phyloP scores from a whole-genome alignment of 2,797 vertebrate species.

The Acanthurus lineatus region DNA sequence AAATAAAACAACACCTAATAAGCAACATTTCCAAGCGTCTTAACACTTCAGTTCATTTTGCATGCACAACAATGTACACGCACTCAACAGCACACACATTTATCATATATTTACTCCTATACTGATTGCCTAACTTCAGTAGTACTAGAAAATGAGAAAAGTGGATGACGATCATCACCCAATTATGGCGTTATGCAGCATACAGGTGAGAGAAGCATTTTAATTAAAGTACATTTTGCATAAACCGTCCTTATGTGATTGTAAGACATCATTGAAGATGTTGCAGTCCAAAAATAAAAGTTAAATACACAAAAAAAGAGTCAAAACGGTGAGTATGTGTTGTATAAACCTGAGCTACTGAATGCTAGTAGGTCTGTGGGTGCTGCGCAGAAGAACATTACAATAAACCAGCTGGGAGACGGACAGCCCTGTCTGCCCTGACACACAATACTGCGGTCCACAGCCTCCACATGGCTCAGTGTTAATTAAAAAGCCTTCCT shows the following conservation, averaged over 20 bases:
- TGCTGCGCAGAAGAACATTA: constrained; percentile 35
- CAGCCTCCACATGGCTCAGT: constrained; percentile 78
- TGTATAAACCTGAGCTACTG: constrained; percentile 77
- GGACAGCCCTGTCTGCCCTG: constrained; percentile 74
- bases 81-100: constrained; percentile 73
- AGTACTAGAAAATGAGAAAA: constrained; percentile 83
- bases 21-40: constrained; percentile 69
- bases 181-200: constrained; percentile 39
- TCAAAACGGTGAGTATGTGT: constrained; percentile 17
- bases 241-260: not conserved
- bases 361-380: constrained; percentile 26
- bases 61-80: constrained; percentile 76
- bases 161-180: constrained; percentile 44
- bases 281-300: constrained; percentile 8
- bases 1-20: constrained; percentile 75
- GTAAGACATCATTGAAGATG: constrained; percentile 8
- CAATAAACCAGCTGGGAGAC: constrained; percentile 45
- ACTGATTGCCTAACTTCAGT: constrained; percentile 87
- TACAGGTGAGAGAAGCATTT: constrained; percentile 21
- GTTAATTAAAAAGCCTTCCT: constrained; percentile 85
- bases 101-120: constrained; percentile 78
- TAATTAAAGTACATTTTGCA: not conserved
- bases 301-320: constrained; percentile 4
- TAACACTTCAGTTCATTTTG: constrained; percentile 74
- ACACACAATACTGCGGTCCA: constrained; percentile 78